A percentile compares a stretch with the other conserved stretches of the same genome.
These are phyloP conservation scores for Acromyrmex echinatior DNA, from an alignment of 1,140 invertebrate genomes.

Conservation along the genomic window DNA sequence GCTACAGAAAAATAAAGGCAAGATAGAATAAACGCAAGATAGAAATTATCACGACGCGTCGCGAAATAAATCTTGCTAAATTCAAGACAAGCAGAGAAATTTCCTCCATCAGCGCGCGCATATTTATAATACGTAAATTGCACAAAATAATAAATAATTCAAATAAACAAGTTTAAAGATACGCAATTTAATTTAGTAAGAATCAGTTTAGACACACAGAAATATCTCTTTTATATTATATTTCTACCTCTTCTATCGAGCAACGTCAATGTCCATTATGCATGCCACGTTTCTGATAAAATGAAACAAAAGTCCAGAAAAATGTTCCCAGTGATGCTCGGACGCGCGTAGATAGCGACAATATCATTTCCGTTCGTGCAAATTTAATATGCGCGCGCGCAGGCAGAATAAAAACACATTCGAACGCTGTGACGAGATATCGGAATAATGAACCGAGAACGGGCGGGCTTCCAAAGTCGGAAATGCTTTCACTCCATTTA, in stretches of 20 bases:
- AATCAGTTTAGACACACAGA: background rate
- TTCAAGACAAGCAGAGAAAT: background rate
- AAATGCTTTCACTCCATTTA: constrained; percentile 33
- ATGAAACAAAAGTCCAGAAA: constrained; percentile 54
- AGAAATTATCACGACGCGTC: background rate
- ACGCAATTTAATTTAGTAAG: constrained; percentile 8
- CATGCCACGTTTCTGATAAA: constrained; percentile 41
- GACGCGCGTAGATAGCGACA: constrained; percentile 38
- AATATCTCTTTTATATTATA: constrained; percentile 19
- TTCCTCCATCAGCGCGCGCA: background rate
- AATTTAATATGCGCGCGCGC: constrained; percentile 41
- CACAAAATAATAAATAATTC: background rate
- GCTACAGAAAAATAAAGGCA: constrained; percentile 3
- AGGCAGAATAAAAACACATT: constrained; percentile 43
- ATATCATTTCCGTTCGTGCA: constrained; percentile 55
- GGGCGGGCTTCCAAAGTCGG: constrained; percentile 2
- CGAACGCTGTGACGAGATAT: constrained; percentile 9
- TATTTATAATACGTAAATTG: constrained; percentile 9
- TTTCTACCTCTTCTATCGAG: constrained; percentile 11
- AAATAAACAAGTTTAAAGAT: background rate
- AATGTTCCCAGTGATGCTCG: constrained; percentile 30
- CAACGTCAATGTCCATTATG: constrained; percentile 38
- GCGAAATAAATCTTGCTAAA: constrained; percentile 24
- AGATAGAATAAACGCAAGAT: background rate
- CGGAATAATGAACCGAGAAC: constrained; percentile 51